phyloP scores from a whole-genome alignment of 2,797 vertebrate species.

The Manis javanica region DNA sequence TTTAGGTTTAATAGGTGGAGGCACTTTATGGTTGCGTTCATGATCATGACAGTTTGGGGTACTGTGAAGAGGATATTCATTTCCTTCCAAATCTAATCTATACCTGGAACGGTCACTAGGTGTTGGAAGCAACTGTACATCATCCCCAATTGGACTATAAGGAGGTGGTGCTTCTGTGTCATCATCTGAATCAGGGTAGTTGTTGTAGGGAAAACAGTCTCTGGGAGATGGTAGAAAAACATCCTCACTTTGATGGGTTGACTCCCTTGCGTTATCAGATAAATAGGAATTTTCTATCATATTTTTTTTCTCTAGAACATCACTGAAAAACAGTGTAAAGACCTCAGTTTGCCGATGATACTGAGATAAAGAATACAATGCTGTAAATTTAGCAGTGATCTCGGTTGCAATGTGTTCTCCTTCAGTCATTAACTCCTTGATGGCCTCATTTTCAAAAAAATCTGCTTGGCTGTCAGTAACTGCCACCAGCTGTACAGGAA shows the following conservation, averaged over 20 bases:
- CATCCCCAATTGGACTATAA: constrained; percentile 98
- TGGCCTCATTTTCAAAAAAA: constrained; percentile 98
- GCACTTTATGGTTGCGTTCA: constrained; percentile 99
- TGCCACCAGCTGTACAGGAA: constrained; percentile 98
- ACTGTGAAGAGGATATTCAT: constrained; percentile 97
- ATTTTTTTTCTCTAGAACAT: constrained; percentile 97
- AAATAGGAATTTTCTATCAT: constrained; percentile 96
- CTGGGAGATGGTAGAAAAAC: constrained; percentile 96
- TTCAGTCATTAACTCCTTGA: constrained; percentile 99
- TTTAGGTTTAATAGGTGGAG: constrained; percentile 98
- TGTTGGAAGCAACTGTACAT: constrained; percentile 96
- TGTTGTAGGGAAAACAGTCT: constrained; percentile 94
- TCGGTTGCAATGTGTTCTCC: constrained; percentile 99
- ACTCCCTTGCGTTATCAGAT: constrained; percentile 94
- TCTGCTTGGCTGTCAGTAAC: constrained; percentile 99
- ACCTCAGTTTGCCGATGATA: constrained; percentile 98
- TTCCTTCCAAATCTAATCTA: constrained; percentile 96
- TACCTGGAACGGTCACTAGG: constrained; percentile 96
- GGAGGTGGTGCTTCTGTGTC: constrained; percentile 98
- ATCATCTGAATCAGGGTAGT: constrained; percentile 97
- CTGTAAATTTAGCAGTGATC: constrained; percentile 98
- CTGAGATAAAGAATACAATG: constrained; percentile 97
- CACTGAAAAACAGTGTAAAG: constrained; percentile 98
- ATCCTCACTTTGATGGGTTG: constrained; percentile 92
- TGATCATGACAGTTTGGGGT: constrained; percentile 96